phyloP scores from a whole-genome alignment of 2,888 invertebrate genomes.

The Cenopis cana region DNA sequence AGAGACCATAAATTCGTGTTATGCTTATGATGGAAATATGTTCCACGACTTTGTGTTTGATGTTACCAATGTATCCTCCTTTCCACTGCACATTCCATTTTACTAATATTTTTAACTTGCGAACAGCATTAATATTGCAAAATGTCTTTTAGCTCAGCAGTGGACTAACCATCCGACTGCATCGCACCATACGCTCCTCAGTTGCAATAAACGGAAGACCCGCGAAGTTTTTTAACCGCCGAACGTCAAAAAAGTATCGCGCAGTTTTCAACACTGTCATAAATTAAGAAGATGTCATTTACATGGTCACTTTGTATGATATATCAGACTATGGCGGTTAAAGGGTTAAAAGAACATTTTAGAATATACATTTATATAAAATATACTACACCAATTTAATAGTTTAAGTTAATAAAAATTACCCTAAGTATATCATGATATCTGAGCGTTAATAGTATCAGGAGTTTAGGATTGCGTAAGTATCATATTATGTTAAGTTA shows the following conservation, averaged over 20 bases:
- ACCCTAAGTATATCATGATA: neutral
- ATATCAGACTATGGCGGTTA: no score
- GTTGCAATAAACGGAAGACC: neutral
- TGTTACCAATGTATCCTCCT: conserved; percentile 32
- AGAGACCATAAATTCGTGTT: neutral
- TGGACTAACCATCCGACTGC: neutral
- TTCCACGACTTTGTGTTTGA: neutral
- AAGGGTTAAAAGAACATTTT: no score
- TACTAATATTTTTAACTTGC: conserved; percentile 3
- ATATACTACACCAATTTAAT: no score
- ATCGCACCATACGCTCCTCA: neutral
- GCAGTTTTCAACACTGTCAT: no score
- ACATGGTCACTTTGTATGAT: no score
- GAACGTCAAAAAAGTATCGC: no score
- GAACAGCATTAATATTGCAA: neutral
- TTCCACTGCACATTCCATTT: conserved; percentile 42
- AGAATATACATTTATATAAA: no score
- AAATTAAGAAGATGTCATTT: no score
- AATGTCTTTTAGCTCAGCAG: neutral
- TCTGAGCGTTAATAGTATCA: neutral
- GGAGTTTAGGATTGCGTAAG: no score
- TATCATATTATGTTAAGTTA: no score
- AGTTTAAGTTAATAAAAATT: no score
- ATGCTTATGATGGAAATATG: neutral
- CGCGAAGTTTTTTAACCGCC: neutral